Base-by-base conservation (phyloP, 2,888 invertebrate species). In the Sarcophaga caerulescens region DNA sequence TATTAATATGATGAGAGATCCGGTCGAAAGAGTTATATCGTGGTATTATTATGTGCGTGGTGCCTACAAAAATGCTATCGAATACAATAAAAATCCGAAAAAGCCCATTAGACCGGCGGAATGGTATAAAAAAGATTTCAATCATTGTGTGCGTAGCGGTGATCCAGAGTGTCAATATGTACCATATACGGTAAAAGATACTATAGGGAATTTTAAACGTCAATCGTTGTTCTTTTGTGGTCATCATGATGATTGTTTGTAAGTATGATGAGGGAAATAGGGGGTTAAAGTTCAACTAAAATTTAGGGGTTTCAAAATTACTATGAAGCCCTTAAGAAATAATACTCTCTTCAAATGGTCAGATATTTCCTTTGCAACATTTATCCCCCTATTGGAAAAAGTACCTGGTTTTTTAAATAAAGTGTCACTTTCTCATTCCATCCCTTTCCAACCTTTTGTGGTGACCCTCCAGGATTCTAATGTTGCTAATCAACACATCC, bases 21-120 rank as follows among this genome's bases (percentile, higher is more conserved):
- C 97, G 0, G 95, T 97, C 60, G 97, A 97, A 92, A 94, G 97
- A 62, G 96, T 97, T 17, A 97, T 97, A 90, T 97, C 97, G 2
- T 97, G 97, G 97, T 97, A 97, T 92, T 97, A 97, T 93, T 97
- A 97, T 93, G 96, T 96, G 17, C 93, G 97, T 81, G 97, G 97
- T 0, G 96, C 97, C 1, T 97, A 97, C 96, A 97, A 97, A 93
- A 97, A 97, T 91, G 97, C 97, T n/a, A 83, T 88, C 17, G 81
- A 87, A n/a, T 89, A 97, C 91, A 95, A 96, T 88, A 96, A 96
- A 45, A 96, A 97, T 93, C 97, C 97, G 0, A 96, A 97, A 90
- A 94, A 97, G 71, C 47, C 82, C 1, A 8, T 88, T 1, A 66
- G 44, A 35, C 52, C 87, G 0, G 81, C 69, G 10, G 66, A 71